A percentile compares a stretch with the other conserved stretches of the same genome.
These are phyloP conservation scores for Liodrosophila aerea DNA, from an alignment of 2,888 invertebrate species.

Conservation along the genomic window DNA sequence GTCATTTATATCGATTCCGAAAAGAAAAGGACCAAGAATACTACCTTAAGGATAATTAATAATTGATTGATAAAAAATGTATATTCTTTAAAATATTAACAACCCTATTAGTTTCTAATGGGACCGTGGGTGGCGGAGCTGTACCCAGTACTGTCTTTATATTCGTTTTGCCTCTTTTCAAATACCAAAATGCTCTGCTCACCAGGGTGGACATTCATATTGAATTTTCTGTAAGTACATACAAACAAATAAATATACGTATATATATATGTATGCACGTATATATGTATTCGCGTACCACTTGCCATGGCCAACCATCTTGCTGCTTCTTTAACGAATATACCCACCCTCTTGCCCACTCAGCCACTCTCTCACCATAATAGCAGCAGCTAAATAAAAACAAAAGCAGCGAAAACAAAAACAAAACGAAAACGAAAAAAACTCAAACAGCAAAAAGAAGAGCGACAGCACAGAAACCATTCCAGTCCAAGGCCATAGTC, in stretches of 20 bases:
- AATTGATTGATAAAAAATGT: too few species aligned
- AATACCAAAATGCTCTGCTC: constrained; percentile 18
- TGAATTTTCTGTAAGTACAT: constrained; percentile 5
- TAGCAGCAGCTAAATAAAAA: constrained; percentile 3
- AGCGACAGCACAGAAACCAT: too few species aligned
- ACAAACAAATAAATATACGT: constrained; percentile 15
- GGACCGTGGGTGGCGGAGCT: background rate
- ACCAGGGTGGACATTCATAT: constrained; percentile 48
- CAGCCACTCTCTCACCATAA: constrained; percentile 14
- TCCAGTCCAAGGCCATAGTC: constrained; percentile 32
- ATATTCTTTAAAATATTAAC: too few species aligned
- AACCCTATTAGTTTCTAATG: background rate
- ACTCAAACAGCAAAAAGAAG: background rate
- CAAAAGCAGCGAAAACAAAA: constrained; percentile 1
- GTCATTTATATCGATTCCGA: too few species aligned
- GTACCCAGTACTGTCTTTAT: constrained; percentile 26
- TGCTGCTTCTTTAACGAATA: constrained; percentile 49
- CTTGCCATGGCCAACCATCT: constrained; percentile 63
- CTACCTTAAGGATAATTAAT: too few species aligned
- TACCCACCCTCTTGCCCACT: constrained; percentile 24
- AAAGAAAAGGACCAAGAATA: too few species aligned
- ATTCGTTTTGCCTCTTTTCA: constrained; percentile 20
- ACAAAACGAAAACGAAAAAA: background rate
- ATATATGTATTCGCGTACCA: constrained; percentile 2
- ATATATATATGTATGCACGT: constrained; percentile 17